These are phyloP conservation scores for Hydropsyche betteni DNA, from an alignment of 2,888 invertebrate species.

Conservation along the genomic window DNA sequence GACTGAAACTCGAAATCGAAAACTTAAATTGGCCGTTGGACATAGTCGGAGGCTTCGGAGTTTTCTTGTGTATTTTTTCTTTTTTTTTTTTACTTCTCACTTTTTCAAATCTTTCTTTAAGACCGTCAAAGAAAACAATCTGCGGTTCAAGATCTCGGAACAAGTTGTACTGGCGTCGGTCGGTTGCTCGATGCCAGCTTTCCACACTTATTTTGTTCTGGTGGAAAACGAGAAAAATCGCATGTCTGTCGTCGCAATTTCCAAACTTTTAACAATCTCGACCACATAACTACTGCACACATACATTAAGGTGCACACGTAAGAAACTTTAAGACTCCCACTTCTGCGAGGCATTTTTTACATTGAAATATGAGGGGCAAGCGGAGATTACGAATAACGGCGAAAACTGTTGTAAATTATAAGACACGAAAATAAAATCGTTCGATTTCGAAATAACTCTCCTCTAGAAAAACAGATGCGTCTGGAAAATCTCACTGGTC, in stretches of 20 bases:
- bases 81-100: constrained; percentile 4
- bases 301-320: too few species aligned
- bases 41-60: not conserved
- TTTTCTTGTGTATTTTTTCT: constrained; percentile 8
- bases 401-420: too few species aligned
- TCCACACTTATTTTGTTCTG: too few species aligned
- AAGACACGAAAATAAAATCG: not conserved
- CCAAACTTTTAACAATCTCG: too few species aligned
- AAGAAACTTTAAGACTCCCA: too few species aligned
- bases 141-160: not conserved
- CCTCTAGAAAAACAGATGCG: constrained; percentile 14
- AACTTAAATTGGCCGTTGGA: constrained; percentile 33
- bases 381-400: too few species aligned
- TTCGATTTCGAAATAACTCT: constrained; percentile 10
- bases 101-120: not conserved
- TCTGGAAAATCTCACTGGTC: constrained; percentile 23
- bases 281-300: too few species aligned
- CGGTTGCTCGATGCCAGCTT: not conserved
- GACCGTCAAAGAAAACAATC: constrained; percentile 31
- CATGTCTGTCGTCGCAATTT: too few species aligned
- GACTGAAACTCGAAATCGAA: constrained; percentile 28
- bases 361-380: too few species aligned
- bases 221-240: too few species aligned
- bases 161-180: not conserved
- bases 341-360: too few species aligned